Evolutionary conservation across 2,113 vertebrate genomes (phyloP), one percentile per base, ranked within the genome.

Genomic region (Eudorcas thomsonii): DNA sequence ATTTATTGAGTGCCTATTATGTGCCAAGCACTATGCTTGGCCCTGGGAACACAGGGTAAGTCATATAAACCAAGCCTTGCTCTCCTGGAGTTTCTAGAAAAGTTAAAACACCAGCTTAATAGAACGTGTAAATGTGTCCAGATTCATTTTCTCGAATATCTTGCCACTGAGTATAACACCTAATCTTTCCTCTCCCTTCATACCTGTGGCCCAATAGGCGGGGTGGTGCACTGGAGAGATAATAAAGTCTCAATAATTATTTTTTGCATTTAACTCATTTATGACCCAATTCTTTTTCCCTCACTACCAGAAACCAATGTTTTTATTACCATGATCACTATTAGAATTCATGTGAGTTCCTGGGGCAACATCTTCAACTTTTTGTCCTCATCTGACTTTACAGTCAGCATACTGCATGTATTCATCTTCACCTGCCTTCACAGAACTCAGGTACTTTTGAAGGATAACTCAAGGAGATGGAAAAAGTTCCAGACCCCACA

Each of bases 221-320:
- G 16, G 28, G 4, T 3, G 1, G 5, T 25, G 2, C 16, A 43
- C 3, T 59, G 10, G 10, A 45, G 6, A n/a, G 15, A 62, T 64
- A 33, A 54, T 16, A 71, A 60, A 52, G 80, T 48, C 45, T 78
- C 23, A 96, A 83, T 9, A 48, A 23, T 25, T 83, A 55, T 16
- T 48, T 96, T 94, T 96, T 91, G 15, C 30, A 16, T 91, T 81
- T 62, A 62, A n/a, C 26, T 93, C 28, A 67, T 19, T 28, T 85
- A 71, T 71, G 25, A 16, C 23, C 55, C 57, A 74, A 6, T 94
- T 90, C 1, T 23, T 85, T 88, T 91, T 1, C 77, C 86, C 36
- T 91, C 55, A 33, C 1, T 64, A 74, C 36, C 57, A 77, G 26
- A 26, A 74, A 83, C 64, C 6, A 45, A 48, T 26, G 45, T 85